Evolutionary conservation across 23 tunicate species (phyloP).

Genomic region (Trididemnum nubilum): DNA sequence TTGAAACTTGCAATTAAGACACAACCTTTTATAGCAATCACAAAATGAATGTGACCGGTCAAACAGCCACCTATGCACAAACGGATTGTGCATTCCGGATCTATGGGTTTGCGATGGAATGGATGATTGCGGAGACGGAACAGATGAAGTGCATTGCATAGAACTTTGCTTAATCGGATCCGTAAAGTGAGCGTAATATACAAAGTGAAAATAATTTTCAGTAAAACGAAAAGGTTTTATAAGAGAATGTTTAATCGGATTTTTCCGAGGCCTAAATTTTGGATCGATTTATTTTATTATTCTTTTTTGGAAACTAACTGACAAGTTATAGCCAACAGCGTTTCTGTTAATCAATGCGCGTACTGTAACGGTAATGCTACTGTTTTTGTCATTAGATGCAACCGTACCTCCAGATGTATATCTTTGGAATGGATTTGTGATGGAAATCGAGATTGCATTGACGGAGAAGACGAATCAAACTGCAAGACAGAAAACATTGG

Average conservation of each 20-base stretch:
- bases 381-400: no score
- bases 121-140: constrained; percentile 31
- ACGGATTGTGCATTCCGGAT: constrained; percentile 20
- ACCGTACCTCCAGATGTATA: neutral
- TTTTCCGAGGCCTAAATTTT: no score
- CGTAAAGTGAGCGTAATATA: constrained; percentile 2
- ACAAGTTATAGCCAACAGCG: no score
- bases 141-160: constrained; percentile 14
- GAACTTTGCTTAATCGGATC: neutral
- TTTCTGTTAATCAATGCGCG: no score
- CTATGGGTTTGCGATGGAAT: constrained; percentile 30
- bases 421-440: constrained; percentile 21
- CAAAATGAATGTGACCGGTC: neutral
- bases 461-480: constrained; percentile 26
- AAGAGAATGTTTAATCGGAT: neutral
- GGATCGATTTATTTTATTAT: no score
- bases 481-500: neutral
- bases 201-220: no score
- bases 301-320: no score
- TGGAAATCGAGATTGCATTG: constrained; percentile 17
- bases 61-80: neutral
- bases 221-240: neutral
- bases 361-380: no score
- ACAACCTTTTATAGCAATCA: no score
- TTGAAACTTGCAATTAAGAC: neutral